A percentile compares a stretch with the other conserved stretches of the same genome.
Conservation (phyloP, 2,113 vertebrate genomes). For the Poeciliopsis prolifica region DNA sequence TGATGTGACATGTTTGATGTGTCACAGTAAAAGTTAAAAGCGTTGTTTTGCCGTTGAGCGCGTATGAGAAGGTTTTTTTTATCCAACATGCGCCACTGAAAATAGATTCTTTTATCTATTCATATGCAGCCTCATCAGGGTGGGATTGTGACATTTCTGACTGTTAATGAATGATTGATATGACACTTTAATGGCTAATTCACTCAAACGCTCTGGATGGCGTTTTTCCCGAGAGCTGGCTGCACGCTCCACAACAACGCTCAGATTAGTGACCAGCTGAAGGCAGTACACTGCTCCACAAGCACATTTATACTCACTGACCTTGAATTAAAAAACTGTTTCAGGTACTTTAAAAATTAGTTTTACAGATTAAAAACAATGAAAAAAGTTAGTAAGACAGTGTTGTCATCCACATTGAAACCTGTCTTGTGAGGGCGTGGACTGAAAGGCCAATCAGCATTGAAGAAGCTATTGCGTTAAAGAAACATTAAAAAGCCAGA, state of each 20-base stretch:
- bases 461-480: too few species aligned
- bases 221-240: background rate
- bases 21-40: conserved; percentile 12
- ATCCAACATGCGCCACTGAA: conserved; percentile 26
- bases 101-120: conserved; percentile 57
- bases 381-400: too few species aligned
- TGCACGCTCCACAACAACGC: background rate
- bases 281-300: too few species aligned
- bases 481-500: too few species aligned
- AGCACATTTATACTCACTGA: too few species aligned
- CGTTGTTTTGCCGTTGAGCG: conserved; percentile 1
- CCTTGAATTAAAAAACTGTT: too few species aligned
- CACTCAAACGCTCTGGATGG: conserved; percentile 48
- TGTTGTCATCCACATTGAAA: too few species aligned
- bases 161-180: conserved; percentile 69
- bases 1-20: conserved; percentile 14
- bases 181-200: conserved; percentile 58
- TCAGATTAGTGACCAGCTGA: too few species aligned
- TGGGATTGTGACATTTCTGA: conserved; percentile 40
- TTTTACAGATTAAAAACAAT: too few species aligned
- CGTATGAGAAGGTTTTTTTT: conserved; percentile 6
- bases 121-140: conserved; percentile 25
- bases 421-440: too few species aligned
- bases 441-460: too few species aligned
- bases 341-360: too few species aligned